These are phyloP conservation scores for Hymenopus coronatus DNA, from an alignment of 2,888 invertebrate genomes.

Conservation along the genomic window DNA sequence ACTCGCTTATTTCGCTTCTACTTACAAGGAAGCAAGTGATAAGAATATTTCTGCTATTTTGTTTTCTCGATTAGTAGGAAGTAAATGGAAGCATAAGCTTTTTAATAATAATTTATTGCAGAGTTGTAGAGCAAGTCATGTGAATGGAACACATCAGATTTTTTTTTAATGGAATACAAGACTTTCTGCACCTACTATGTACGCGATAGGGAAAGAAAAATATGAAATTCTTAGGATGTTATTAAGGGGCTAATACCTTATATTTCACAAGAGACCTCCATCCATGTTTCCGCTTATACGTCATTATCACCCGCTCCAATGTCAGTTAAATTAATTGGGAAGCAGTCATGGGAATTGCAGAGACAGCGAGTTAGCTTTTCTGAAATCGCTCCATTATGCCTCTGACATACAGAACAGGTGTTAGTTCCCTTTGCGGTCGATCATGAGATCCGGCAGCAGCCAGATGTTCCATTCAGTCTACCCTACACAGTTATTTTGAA, in stretches of 20 bases:
- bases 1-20: too few relatives aligned
- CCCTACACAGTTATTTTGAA: too few relatives aligned
- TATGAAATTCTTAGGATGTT: background rate
- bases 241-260: background rate
- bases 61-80: too few relatives aligned
- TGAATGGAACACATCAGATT: too few relatives aligned
- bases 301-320: background rate
- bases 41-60: too few relatives aligned
- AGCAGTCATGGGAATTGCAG: background rate
- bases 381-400: background rate
- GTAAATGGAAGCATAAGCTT: too few relatives aligned
- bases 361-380: background rate
- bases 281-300: background rate
- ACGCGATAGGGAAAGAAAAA: too few relatives aligned
- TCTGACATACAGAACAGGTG: background rate
- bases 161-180: too few relatives aligned
- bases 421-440: background rate
- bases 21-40: too few relatives aligned
- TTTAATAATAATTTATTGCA: too few relatives aligned
- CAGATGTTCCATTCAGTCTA: background rate
- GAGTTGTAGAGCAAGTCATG: too few relatives aligned
- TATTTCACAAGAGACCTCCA: background rate
- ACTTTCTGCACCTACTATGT: too few relatives aligned
- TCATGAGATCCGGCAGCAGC: background rate
- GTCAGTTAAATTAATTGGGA: background rate